Evolutionary conservation across 2,113 vertebrate genomes (phyloP).

Genomic region (Sylvia atricapilla): DNA sequence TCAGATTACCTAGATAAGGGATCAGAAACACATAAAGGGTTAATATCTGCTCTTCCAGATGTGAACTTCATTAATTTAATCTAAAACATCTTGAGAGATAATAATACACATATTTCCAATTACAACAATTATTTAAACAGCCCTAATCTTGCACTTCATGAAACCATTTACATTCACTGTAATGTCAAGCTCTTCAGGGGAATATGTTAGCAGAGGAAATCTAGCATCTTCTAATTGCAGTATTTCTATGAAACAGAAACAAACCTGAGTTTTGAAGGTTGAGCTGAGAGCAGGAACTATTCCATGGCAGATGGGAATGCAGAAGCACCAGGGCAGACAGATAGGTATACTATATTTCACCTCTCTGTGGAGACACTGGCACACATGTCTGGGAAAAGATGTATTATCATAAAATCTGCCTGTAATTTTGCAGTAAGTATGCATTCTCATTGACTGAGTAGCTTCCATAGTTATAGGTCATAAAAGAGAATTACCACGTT

Average conservation of each 20-base stretch:
- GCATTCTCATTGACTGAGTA: neutral
- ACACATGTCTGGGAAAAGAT: neutral
- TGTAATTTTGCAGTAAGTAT: neutral
- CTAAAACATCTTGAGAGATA: conserved; percentile 47
- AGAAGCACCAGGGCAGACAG: neutral
- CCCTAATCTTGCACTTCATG: conserved; percentile 55
- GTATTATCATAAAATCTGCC: neutral
- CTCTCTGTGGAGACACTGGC: neutral
- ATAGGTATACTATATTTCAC: neutral
- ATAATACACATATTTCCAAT: conserved; percentile 59
- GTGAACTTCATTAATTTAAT: conserved; percentile 56
- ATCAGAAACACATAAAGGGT: neutral
- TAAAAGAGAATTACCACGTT: neutral
- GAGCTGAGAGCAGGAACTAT: neutral
- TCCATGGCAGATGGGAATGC: neutral
- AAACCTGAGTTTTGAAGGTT: neutral
- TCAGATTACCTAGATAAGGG: neutral
- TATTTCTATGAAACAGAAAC: conserved; percentile 20
- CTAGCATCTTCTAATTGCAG: conserved; percentile 39
- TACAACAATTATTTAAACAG: conserved; percentile 62
- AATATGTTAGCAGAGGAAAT: conserved; percentile 23
- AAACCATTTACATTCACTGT: conserved; percentile 39
- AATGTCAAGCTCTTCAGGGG: conserved; percentile 35
- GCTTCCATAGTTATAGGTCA: neutral
- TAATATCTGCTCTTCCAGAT: conserved; percentile 45